These are phyloP conservation scores for Syngnathus scovelli DNA, from an alignment of 2,113 vertebrate species.

Conservation along the genomic window DNA sequence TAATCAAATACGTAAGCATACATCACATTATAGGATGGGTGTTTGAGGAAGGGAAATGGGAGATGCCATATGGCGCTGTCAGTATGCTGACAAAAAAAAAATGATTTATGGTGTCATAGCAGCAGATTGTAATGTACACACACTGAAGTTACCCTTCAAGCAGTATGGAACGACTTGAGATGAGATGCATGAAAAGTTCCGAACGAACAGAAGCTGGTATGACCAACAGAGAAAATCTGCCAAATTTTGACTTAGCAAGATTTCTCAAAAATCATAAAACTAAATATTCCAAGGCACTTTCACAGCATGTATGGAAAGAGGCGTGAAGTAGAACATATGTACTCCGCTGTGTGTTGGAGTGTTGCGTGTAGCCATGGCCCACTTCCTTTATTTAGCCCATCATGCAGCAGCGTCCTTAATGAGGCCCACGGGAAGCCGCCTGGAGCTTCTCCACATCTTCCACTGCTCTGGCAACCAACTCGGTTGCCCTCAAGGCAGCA, in stretches of 20 bases:
- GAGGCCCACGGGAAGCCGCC: constrained; percentile 61
- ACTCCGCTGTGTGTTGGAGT: background rate
- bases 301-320: constrained; percentile 16
- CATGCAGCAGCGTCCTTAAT: constrained; percentile 49
- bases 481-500: constrained; percentile 30
- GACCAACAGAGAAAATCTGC: constrained; percentile 39
- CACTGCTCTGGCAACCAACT: constrained; percentile 36
- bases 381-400: constrained; percentile 42
- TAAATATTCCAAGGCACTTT: background rate
- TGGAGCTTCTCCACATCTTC: constrained; percentile 38
- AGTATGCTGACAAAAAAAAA: constrained; percentile 26
- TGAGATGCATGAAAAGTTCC: constrained; percentile 46
- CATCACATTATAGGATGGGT: constrained; percentile 33
- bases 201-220: constrained; percentile 47
- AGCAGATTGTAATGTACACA: constrained; percentile 12
- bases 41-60: constrained; percentile 32
- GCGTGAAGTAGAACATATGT: constrained; percentile 1
- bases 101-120: constrained; percentile 49
- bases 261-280: background rate
- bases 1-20: constrained; percentile 51
- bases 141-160: constrained; percentile 11
- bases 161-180: constrained; percentile 46
- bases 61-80: constrained; percentile 45
- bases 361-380: constrained; percentile 38
- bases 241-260: background rate